phyloP scores from a whole-genome alignment of 2,888 invertebrate species.

The Tenthredo distinguenda region DNA sequence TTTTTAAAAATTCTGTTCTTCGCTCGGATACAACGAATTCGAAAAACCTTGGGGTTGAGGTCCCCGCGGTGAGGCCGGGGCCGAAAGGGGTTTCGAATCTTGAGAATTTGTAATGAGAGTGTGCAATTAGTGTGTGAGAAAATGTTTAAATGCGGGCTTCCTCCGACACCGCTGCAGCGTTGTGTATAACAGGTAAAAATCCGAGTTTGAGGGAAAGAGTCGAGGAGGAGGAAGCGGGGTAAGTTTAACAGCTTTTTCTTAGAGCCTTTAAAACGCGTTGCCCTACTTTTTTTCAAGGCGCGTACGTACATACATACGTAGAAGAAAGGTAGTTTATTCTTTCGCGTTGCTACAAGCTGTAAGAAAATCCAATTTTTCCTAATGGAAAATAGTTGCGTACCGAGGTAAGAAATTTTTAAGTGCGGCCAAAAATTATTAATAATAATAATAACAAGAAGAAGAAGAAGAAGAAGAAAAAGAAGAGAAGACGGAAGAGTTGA shows the following conservation, averaged over 20 bases:
- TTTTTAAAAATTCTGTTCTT: background rate
- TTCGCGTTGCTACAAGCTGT: background rate
- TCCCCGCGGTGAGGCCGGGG: too few relatives aligned
- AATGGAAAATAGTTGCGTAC: background rate
- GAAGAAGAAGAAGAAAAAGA: background rate
- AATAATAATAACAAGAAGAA: background rate
- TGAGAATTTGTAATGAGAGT: slow-evolving; percentile 3
- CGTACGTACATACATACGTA: background rate
- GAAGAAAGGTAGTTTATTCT: background rate
- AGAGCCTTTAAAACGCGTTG: slow-evolving; percentile 24
- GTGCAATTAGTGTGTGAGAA: slow-evolving; percentile 18
- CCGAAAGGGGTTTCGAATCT: background rate
- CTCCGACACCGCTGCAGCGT: background rate
- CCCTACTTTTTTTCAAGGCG: slow-evolving; percentile 33
- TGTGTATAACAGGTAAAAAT: background rate
- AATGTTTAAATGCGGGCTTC: slow-evolving; percentile 2
- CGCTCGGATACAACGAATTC: too few relatives aligned
- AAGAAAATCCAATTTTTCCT: background rate
- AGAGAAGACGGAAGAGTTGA: background rate
- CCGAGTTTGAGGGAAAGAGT: background rate
- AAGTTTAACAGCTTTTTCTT: slow-evolving; percentile 30
- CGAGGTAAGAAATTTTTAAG: background rate
- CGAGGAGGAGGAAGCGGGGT: background rate
- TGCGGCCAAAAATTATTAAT: background rate
- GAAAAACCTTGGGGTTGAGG: too few relatives aligned